Percentiles rank a stretch among this genome's conserved stretches.
Conservation (phyloP, 2,113 vertebrate species). For the Gallinago jamesoni region DNA sequence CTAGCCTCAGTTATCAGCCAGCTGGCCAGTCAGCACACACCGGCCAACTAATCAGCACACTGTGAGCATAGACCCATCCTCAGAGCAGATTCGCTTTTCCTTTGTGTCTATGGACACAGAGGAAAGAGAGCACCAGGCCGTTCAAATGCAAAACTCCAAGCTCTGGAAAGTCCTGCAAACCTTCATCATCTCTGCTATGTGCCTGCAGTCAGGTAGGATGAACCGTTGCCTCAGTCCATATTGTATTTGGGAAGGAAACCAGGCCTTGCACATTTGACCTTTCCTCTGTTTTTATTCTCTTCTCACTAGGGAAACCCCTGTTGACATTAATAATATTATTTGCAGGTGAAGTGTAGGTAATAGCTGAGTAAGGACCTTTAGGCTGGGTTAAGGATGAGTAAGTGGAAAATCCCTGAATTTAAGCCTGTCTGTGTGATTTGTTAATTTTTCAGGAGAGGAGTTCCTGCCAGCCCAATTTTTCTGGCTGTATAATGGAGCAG, state of each 20-base stretch:
- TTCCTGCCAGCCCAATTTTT: neutral
- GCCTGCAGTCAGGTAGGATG: neutral
- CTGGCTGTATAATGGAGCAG: neutral
- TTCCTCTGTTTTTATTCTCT: neutral
- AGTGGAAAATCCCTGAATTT: slow-evolving; percentile 52
- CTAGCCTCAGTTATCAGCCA: neutral
- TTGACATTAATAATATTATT: neutral
- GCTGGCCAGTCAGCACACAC: neutral
- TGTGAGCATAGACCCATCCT: rapidly evolving
- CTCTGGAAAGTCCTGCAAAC: neutral
- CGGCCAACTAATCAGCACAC: neutral
- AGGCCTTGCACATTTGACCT: neutral
- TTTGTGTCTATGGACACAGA: rapidly evolving
- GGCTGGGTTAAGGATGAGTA: slow-evolving; percentile 1
- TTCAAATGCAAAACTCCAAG: neutral
- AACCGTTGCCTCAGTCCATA: neutral
- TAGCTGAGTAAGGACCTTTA: slow-evolving; percentile 22
- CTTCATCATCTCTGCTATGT: neutral
- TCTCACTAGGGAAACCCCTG: slow-evolving; percentile 8
- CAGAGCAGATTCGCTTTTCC: neutral
- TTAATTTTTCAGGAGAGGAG: neutral
- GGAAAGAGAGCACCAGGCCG: neutral
- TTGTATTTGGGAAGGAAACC: neutral
- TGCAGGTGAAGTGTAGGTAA: neutral
- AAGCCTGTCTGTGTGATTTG: neutral